Base-by-base conservation (phyloP, 1,140 invertebrate species). In the Brachionus paranguensis region DNA sequence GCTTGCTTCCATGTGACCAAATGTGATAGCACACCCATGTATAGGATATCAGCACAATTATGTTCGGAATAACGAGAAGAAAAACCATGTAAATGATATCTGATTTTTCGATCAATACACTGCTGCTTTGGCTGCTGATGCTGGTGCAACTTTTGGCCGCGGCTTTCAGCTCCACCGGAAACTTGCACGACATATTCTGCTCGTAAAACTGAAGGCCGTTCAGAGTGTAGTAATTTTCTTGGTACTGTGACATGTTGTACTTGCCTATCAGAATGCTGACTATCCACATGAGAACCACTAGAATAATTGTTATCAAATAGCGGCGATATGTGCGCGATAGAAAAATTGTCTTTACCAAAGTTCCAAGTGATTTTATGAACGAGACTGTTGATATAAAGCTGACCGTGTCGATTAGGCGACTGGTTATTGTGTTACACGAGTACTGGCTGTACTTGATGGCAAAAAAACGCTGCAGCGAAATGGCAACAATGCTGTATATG, bases 401-500 rank as follows among this genome's bases (percentile, higher is more conserved):
- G 12, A 76, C 11, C 6, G 33, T 24, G n/a, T 76, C 78, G 11
- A 81, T 45, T 5, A 81, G 43, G 65, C 78, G 64, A 45, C 41
- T 47, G 11, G n/a, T 27, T 60, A 81, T 43, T 81, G 43, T 8
- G 20, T 20, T 64, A 11, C 64, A 81, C 2, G 78, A 81, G 53
- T 64, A 68, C 20, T 81, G 78, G 14, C 64, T 60, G 60, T 14
- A 64, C 60, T 81, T 81, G 43, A 81, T 81, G 20, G 78, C 78
- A 47, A 81, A 64, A 43, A 81, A 81, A 6, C 78, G 20, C 27
- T 81, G 78, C 12, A 81, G 27, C 27, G 78, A 81, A 6, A 81
- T 60, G 41, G 78, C 78, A 27, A 81, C 78, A 43, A 81, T 43
- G 29, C 78, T 81, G 33, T 81, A 81, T 24, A 81, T 81, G 33